Conservation (phyloP, 1,140 invertebrate species). For the Drosophila willistoni region DNA sequence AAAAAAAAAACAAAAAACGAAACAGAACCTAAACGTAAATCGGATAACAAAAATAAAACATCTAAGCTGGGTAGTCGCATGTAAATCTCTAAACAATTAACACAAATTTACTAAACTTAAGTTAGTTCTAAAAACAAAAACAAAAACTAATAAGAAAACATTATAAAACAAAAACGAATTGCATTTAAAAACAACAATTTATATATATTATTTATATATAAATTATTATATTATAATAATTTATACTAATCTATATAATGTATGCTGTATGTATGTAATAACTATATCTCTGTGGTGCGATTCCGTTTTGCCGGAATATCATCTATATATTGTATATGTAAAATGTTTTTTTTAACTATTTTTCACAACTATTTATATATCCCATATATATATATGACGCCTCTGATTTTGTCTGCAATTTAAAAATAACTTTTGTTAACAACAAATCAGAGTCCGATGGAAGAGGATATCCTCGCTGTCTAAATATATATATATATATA, state of each 20-base stretch:
- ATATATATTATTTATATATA: constrained; percentile 37
- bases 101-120: constrained; percentile 65
- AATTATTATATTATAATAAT: constrained; percentile 54
- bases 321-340: constrained; percentile 72
- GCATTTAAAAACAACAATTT: constrained; percentile 68
- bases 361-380: constrained; percentile 74
- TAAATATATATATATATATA: constrained; percentile 30
- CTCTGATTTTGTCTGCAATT: constrained; percentile 51
- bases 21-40: constrained; percentile 69
- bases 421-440: constrained; percentile 30
- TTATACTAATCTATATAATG: constrained; percentile 68
- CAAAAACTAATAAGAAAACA: constrained; percentile 15
- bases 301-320: constrained; percentile 4
- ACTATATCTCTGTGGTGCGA: constrained; percentile 36
- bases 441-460: neutral
- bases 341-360: constrained; percentile 80
- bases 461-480: neutral
- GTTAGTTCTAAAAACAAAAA: constrained; percentile 62
- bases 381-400: constrained; percentile 56
- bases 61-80: constrained; percentile 84
- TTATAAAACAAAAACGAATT: constrained; percentile 57
- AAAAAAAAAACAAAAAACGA: constrained; percentile 43
- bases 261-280: constrained; percentile 70
- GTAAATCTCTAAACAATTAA: constrained; percentile 83
- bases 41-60: constrained; percentile 71